Evolutionary conservation across 1,140 invertebrate genomes (phyloP).

Genomic region (Diprion similis): DNA sequence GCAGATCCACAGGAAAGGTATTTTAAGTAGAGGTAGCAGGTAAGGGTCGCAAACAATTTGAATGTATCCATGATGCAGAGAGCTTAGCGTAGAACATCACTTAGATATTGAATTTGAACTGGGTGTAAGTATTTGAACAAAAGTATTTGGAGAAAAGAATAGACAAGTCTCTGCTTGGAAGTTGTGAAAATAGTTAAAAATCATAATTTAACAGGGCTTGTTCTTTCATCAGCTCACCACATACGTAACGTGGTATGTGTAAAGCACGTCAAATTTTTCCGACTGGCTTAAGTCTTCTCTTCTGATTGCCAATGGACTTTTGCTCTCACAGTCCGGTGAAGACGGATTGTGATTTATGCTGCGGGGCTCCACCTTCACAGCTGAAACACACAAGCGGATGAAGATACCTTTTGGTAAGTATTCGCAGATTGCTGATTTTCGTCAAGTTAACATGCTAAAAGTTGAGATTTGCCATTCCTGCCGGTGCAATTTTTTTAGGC

Average conservation of each 20-base stretch:
- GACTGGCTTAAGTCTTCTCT: conserved; percentile 59
- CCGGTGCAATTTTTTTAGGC: no score
- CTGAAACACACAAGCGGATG: conserved; percentile 45
- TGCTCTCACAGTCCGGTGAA: conserved; percentile 63
- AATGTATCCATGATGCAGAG: not conserved
- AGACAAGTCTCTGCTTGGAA: no score
- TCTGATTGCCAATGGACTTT: conserved; percentile 73
- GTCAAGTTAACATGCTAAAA: no score
- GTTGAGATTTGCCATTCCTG: no score
- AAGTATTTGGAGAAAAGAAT: no score
- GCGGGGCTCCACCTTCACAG: conserved; percentile 78
- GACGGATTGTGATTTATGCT: conserved; percentile 75
- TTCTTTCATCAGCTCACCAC: conserved; percentile 62
- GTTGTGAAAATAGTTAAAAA: not conserved
- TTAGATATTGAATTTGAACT: no score
- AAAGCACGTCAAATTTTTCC: conserved; percentile 74
- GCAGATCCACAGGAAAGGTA: no score
- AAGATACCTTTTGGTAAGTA: no score
- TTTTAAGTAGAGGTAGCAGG: not conserved
- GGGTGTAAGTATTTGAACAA: no score
- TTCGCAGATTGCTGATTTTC: no score
- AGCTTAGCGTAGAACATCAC: not conserved
- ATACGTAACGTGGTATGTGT: conserved; percentile 90
- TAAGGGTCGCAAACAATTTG: conserved; percentile 8
- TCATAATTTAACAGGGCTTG: not conserved